Conservation (phyloP, 2,888 invertebrate species). For the Eurois occulta region DNA sequence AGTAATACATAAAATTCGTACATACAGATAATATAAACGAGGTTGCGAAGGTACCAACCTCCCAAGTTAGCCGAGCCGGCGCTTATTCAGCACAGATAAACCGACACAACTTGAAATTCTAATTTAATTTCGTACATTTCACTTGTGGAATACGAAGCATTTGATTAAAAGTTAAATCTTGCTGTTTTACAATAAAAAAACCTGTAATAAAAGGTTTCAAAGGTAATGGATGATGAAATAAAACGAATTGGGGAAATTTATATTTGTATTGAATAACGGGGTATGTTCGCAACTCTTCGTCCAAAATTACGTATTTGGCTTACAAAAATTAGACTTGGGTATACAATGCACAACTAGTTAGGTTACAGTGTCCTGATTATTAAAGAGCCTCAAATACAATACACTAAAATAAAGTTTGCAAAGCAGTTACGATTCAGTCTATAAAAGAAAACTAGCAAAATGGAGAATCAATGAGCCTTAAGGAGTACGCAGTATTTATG, state of each 20-base stretch:
- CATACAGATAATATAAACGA: slow-evolving; percentile 48
- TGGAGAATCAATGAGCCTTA: slow-evolving; percentile 43
- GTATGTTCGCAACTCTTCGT: background rate
- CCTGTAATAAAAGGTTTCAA: background rate
- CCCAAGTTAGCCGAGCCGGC: slow-evolving; percentile 58
- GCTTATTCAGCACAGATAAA: slow-evolving; percentile 70
- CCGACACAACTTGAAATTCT: slow-evolving; percentile 73
- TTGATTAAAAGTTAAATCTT: slow-evolving; percentile 64
- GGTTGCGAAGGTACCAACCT: slow-evolving; percentile 53
- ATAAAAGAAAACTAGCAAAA: slow-evolving; percentile 18
- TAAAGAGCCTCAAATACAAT: background rate
- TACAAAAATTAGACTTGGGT: background rate
- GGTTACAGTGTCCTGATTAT: background rate
- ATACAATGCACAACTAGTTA: background rate
- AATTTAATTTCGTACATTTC: slow-evolving; percentile 74
- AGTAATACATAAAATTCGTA: slow-evolving; percentile 28
- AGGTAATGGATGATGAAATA: background rate
- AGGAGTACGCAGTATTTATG: slow-evolving; percentile 35
- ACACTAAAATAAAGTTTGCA: background rate
- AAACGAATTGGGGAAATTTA: background rate
- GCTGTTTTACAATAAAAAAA: slow-evolving; percentile 28
- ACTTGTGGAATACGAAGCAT: slow-evolving; percentile 59
- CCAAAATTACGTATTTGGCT: background rate
- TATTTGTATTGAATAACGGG: background rate
- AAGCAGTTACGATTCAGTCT: slow-evolving; percentile 23